Evolutionary conservation across 2,888 invertebrate genomes (phyloP), one percentile per base, ranked within the genome.

Genomic region (Pheosia tremula): DNA sequence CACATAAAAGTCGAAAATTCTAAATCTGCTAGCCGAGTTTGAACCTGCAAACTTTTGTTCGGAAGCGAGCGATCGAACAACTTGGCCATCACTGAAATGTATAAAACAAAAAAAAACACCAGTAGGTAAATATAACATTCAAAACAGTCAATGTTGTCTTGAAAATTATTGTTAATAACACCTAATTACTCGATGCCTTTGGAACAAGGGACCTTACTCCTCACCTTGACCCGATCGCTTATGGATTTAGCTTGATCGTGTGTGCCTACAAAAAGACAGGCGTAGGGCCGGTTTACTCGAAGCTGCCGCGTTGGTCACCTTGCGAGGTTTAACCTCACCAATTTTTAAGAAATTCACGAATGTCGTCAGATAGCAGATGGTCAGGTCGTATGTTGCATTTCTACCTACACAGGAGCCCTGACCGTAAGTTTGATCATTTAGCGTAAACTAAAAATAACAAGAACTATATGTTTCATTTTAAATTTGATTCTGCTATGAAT

Each of bases 281-380:
- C 58, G 37, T 37, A 49, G 41, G 63, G 61, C 66, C 53, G 57
- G 63, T 66, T 62, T 58, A 54, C 57, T 56, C 57, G 58, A 66
- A 58, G 38, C 60, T 59, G 59, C 57, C 55, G 52, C 24, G 66
- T 60, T 53, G 64, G 58, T 72, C 13, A 60, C 74, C 73, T 73
- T 73, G 72, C 43, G 60, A 58, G 55, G 24, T 58, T 64, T 69
- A 61, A 56, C 63, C 59, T 62, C 62, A 60, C 45, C 59, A 45
- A 54, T 65, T 63, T 71, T 67, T 58, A 58, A 60, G 64, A 73
- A 75, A 66, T 69, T 61, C 38, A 41, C 60, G 43, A 56, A 61
- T 70, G 72, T 66, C 75, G 61, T 62, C 63, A 64, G 4, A 61
- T 62, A 63, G 66, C 75, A 74, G 75, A 70, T 74, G 72, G 75